These are phyloP conservation scores for Percopsis omiscomaycus DNA, from an alignment of 2,797 vertebrate species.

Conservation along the genomic window DNA sequence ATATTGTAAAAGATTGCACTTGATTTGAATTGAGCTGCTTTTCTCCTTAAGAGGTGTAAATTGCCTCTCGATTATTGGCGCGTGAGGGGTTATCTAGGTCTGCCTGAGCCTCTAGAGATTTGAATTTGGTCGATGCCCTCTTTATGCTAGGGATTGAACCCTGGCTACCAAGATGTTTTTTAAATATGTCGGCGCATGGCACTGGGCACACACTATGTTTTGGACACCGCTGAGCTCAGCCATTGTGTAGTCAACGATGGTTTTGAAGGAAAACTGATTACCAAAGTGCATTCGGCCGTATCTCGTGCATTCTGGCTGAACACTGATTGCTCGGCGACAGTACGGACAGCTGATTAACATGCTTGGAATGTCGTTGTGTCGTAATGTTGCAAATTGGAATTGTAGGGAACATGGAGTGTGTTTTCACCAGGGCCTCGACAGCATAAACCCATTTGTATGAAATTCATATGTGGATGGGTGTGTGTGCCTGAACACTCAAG, in stretches of 20 bases:
- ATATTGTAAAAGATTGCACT: conserved; percentile 4
- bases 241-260: background rate
- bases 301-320: background rate
- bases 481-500: conserved; percentile 65
- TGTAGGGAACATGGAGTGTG: conserved; percentile 37
- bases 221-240: background rate
- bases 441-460: conserved; percentile 66
- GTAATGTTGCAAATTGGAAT: conserved; percentile 42
- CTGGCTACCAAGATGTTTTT: background rate
- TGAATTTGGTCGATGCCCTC: conserved; percentile 3
- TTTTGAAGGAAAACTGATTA: conserved; percentile 1
- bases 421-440: conserved; percentile 30
- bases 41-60: conserved; percentile 29
- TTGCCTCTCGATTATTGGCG: conserved; percentile 1
- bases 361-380: conserved; percentile 33
- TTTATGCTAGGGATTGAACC: conserved; percentile 1
- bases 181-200: conserved; percentile 1
- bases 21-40: background rate
- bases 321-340: conserved; percentile 13
- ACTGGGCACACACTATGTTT: background rate
- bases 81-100: conserved; percentile 8
- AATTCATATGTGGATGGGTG: conserved; percentile 64
- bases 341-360: conserved; percentile 29
- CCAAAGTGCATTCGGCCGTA: conserved; percentile 5
- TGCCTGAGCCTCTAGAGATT: background rate